Conservation (phyloP, 2,888 invertebrate genomes). For the Lasioglossum lativentre region DNA sequence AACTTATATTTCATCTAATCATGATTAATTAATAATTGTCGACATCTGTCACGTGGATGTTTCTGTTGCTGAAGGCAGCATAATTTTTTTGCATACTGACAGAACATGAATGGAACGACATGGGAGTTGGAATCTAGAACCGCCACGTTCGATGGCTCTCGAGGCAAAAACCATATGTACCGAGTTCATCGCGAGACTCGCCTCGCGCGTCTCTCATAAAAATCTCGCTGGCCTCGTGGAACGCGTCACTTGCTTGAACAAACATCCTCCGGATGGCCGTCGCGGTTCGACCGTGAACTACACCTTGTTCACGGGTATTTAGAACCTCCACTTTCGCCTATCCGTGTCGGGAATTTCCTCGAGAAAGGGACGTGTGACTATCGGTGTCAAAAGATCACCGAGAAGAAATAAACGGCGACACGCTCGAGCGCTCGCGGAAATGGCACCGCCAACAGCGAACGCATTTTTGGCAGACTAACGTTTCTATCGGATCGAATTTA, state of each 20-base stretch:
- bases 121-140: background rate
- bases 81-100: background rate
- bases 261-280: slow-evolving; percentile 28
- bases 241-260: slow-evolving; percentile 28
- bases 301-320: slow-evolving; percentile 52
- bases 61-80: background rate
- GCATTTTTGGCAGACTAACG: background rate
- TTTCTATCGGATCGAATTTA: background rate
- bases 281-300: slow-evolving; percentile 48
- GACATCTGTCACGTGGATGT: background rate
- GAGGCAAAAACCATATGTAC: background rate
- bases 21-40: background rate
- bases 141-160: background rate
- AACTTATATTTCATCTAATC: background rate
- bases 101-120: background rate
- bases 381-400: slow-evolving; percentile 44
- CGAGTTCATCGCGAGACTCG: background rate
- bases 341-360: slow-evolving; percentile 41
- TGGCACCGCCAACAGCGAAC: background rate
- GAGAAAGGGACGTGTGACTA: slow-evolving; percentile 16
- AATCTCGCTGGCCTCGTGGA: background rate
- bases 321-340: slow-evolving; percentile 54
- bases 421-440: slow-evolving; percentile 9
- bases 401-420: slow-evolving; percentile 35
- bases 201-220: background rate